These are phyloP conservation scores for Phalera bucephala DNA, from an alignment of 2,888 invertebrate species.

Conservation along the genomic window DNA sequence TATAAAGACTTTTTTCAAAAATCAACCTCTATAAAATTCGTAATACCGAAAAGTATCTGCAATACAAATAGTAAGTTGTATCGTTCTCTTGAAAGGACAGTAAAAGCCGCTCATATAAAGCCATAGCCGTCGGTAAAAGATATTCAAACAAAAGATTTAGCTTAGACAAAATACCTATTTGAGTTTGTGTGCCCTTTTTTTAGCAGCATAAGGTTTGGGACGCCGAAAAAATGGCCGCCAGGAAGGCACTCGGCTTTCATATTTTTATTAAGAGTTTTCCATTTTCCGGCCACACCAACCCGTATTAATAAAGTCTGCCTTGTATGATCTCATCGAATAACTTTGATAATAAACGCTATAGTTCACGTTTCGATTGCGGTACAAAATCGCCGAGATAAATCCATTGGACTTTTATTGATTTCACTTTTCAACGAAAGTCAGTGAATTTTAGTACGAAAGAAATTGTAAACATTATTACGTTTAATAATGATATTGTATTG, in stretches of 20 bases:
- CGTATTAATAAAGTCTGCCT: neutral
- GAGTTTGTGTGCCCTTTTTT: neutral
- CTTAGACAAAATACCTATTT: neutral
- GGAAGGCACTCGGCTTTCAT: neutral
- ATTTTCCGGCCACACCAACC: neutral
- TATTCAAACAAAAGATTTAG: neutral
- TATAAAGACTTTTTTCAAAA: too few species aligned
- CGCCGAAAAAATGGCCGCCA: neutral
- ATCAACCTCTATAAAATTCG: too few species aligned
- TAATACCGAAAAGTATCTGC: too few species aligned
- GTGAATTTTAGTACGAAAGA: too few species aligned
- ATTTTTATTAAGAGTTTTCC: neutral
- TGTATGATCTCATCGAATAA: neutral
- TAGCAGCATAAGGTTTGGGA: neutral
- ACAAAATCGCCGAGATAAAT: too few species aligned
- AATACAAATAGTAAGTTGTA: conserved; percentile 1
- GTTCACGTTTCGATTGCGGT: neutral
- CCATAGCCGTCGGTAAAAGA: neutral
- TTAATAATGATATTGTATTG: too few species aligned
- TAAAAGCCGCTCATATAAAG: neutral
- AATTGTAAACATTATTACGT: too few species aligned
- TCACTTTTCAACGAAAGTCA: too few species aligned
- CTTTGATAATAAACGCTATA: neutral
- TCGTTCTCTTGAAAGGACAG: conserved; percentile 3
- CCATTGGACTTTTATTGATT: too few species aligned